Evolutionary conservation across 2,888 invertebrate genomes (phyloP).

Genomic region (Trichogramma dendrolimi): DNA sequence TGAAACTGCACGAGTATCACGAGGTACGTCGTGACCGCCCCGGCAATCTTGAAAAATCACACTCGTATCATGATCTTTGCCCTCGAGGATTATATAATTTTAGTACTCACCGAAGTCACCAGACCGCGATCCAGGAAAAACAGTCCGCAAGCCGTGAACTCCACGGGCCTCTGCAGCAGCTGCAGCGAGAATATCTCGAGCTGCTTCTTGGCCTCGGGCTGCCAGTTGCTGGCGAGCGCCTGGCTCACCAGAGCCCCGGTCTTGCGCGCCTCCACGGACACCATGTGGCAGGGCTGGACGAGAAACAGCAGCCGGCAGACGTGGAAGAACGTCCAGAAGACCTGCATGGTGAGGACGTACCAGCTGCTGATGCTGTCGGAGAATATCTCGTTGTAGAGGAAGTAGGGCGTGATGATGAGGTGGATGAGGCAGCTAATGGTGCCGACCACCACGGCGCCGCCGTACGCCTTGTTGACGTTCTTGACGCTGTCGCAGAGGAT

Average conservation of each 20-base stretch:
- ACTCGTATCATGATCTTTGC: background rate
- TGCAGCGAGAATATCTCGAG: conserved; percentile 61
- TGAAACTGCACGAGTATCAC: conserved; percentile 62
- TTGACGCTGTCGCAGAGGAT: conserved; percentile 56
- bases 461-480: conserved; percentile 56
- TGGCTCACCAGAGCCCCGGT: conserved; percentile 55
- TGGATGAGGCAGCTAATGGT: conserved; percentile 60
- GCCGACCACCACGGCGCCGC: conserved; percentile 56
- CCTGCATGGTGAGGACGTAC: conserved; percentile 57
- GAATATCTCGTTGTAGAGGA: conserved; percentile 56
- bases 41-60: conserved; percentile 52
- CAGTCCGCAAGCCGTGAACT: conserved; percentile 60
- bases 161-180: conserved; percentile 56
- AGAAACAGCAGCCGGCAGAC: conserved; percentile 57
- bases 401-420: conserved; percentile 61
- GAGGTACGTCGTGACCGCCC: conserved; percentile 60
- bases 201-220: conserved; percentile 51
- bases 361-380: conserved; percentile 53
- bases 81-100: background rate
- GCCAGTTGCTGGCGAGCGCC: conserved; percentile 45
- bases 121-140: conserved; percentile 58
- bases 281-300: conserved; percentile 60
- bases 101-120: conserved; percentile 56
- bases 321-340: conserved; percentile 59
- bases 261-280: conserved; percentile 54